Evolutionary conservation across 2,888 invertebrate genomes (phyloP), one percentile per base, ranked within the genome.

Genomic region (Myopa testacea): DNA sequence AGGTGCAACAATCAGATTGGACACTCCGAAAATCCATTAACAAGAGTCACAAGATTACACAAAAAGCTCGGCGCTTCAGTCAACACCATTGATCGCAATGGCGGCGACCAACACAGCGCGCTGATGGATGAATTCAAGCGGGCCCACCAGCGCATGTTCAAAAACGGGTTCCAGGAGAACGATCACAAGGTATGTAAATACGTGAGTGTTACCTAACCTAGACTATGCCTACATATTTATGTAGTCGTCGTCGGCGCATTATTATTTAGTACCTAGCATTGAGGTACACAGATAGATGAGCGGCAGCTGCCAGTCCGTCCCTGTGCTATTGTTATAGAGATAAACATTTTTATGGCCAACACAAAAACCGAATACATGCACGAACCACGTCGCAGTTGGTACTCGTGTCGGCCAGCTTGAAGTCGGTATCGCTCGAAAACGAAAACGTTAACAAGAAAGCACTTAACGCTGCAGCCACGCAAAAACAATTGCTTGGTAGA

Each of bases 81-180:
- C 16, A 68, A 45, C 70, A 45, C 26, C 67, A 70, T n/a, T 79
- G 80, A 79, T 71, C 80, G 79, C 70, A 76, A 69, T 65, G 76
- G 74, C 70, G 91, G 91, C 74, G 93, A 93, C 80, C 86, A 88
- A 65, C 95, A 95, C 85, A 92, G 92, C 82, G 94, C 94, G 83
- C 89, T 96, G 80, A 96, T 96, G 94, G 94, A 96, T 88, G 96
- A 96, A 90, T 96, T 96, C 88, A 95, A 95, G 88, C 93, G 94
- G 85, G 96, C 95, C 6, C 96, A 96, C 89, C 92, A 93, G 84
- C 95, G 94, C 90, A 96, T 96, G 96, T 96, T 96, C 87, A 91
- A 92, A 80, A 90, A 90, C 83, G 90, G 90, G 80, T 89, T 89
- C 80, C 85, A 87, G 79, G 89, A 89, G 82, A 85, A 82, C 80